Conservation (phyloP, 2,888 invertebrate genomes). For the Chloroclysta siterata region DNA sequence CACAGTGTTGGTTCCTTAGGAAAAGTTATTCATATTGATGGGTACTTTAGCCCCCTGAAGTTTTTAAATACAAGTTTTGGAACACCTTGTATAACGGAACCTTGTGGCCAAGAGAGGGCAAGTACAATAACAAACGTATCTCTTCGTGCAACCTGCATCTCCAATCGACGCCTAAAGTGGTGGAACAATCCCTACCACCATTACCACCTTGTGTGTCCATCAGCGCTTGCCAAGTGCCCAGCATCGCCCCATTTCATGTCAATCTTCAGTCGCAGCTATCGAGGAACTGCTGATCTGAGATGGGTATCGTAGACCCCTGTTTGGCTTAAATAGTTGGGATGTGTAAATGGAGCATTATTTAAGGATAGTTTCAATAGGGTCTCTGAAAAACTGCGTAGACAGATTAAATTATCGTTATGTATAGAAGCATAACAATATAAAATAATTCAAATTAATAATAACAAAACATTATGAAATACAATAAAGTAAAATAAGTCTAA, state of each 20-base stretch:
- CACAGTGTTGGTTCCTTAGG: no score
- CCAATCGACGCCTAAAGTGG: conserved; percentile 14
- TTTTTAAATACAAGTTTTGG: no score
- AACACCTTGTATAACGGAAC: no score
- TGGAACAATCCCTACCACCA: conserved; percentile 37
- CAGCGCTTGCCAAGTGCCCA: conserved; percentile 38
- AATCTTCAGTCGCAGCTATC: conserved; percentile 41
- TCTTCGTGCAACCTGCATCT: conserved; percentile 13
- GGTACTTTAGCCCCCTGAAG: no score
- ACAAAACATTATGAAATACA: no score
- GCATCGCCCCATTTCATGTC: conserved; percentile 46
- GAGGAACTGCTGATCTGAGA: conserved; percentile 22
- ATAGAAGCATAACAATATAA: no score
- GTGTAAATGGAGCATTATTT: conserved; percentile 20
- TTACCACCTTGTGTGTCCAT: conserved; percentile 45
- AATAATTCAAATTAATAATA: no score
- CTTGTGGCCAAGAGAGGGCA: not conserved
- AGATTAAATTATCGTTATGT: not conserved
- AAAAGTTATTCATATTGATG: no score
- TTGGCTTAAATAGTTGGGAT: conserved; percentile 18
- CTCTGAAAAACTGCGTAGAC: not conserved
- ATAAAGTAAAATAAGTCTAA: no score
- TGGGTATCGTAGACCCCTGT: conserved; percentile 25
- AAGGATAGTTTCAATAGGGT: not conserved
- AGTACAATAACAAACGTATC: not conserved